Percentiles rank a stretch among this genome's conserved stretches.
Conservation (phyloP, 2,888 invertebrate genomes). For the Napeogenes sylphis region DNA sequence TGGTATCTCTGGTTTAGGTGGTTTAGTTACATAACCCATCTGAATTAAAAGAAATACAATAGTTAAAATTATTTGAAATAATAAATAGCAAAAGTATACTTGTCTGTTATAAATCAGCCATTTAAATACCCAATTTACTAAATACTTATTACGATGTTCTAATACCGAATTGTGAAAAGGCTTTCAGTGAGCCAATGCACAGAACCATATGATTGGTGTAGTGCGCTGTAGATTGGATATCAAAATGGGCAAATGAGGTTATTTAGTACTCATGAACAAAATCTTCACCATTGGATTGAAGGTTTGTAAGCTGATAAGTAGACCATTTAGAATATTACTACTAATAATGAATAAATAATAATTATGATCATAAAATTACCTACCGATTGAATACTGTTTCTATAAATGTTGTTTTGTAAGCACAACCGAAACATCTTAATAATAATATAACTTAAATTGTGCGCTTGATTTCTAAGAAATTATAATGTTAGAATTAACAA, state of each 20-base stretch:
- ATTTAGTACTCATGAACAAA: too few relatives aligned
- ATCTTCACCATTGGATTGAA: too few relatives aligned
- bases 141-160: too few relatives aligned
- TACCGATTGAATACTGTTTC: constrained; percentile 17
- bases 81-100: too few relatives aligned
- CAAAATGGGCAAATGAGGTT: too few relatives aligned
- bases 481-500: neutral
- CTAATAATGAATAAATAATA: neutral
- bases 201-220: too few relatives aligned
- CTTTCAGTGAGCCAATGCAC: too few relatives aligned
- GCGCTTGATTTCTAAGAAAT: neutral
- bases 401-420: constrained; percentile 4
- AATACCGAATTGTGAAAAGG: too few relatives aligned
- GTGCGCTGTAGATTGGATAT: too few relatives aligned
- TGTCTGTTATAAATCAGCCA: too few relatives aligned
- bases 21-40: constrained; percentile 59
- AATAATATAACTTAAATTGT: neutral
- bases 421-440: constrained; percentile 10
- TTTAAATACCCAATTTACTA: too few relatives aligned
- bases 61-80: too few relatives aligned
- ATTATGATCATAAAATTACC: neutral
- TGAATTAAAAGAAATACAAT: constrained; percentile 33
- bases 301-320: neutral
- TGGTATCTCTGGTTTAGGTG: constrained; percentile 79
- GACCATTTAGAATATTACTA: neutral